Conservation (phyloP, 2,888 invertebrate genomes). For the Scaptomyza parva region DNA sequence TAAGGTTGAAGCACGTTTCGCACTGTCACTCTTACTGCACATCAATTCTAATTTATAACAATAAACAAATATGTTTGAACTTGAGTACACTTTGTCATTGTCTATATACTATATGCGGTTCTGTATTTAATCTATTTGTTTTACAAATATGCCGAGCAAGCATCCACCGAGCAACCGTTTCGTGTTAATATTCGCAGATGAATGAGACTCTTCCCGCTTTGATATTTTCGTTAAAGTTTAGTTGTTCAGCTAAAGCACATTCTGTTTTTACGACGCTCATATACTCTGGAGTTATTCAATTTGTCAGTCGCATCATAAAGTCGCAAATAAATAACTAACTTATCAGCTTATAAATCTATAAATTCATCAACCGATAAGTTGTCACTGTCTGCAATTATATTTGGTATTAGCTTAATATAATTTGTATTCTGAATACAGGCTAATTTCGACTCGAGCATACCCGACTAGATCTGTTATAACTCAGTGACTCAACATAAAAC, state of each 20-base stretch:
- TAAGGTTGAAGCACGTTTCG: not conserved
- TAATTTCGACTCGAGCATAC: not conserved
- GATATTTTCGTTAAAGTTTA: no score
- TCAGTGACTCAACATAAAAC: not conserved
- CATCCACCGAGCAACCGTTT: not conserved
- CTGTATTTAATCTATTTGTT: not conserved
- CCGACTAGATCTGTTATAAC: not conserved
- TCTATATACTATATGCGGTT: not conserved
- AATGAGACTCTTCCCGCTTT: not conserved
- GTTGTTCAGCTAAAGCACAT: not conserved
- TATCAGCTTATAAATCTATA: no score
- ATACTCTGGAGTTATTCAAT: not conserved
- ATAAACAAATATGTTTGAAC: conserved; percentile 7
- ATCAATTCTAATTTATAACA: conserved; percentile 12
- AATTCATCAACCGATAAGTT: no score
- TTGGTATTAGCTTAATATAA: no score
- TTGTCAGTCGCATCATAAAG: no score
- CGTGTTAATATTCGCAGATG: not conserved
- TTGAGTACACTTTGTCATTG: not conserved
- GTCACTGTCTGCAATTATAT: no score
- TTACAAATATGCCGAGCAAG: not conserved
- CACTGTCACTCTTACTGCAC: conserved; percentile 8
- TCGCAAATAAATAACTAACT: no score
- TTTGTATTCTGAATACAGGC: no score
- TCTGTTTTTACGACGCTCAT: not conserved